phyloP scores from a whole-genome alignment of 1,140 invertebrate genomes.

The Temnothorax curvispinosus region DNA sequence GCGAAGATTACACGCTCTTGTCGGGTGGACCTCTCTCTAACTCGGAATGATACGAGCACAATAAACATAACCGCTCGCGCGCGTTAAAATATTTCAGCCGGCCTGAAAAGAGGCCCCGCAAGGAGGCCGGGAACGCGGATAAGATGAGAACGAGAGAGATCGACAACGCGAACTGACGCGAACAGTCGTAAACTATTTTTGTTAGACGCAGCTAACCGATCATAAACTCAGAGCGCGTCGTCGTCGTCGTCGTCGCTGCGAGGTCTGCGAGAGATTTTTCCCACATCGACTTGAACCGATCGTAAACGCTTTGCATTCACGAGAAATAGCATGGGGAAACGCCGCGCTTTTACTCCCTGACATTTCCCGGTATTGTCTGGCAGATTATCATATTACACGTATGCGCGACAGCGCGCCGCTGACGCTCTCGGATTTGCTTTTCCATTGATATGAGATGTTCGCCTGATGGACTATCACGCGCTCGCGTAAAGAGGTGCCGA shows the following conservation, averaged over 20 bases:
- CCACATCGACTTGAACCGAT: conserved; percentile 18
- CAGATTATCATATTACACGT: conserved; percentile 72
- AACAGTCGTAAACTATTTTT: conserved; percentile 47
- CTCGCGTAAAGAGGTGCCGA: background rate
- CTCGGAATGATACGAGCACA: conserved; percentile 19
- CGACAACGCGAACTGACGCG: background rate
- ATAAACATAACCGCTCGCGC: conserved; percentile 19
- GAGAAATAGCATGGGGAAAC: conserved; percentile 26
- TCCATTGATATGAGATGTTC: conserved; percentile 71
- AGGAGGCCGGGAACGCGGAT: background rate
- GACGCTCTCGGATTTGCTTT: conserved; percentile 54
- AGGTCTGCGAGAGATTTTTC: conserved; percentile 26
- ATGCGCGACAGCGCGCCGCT: conserved; percentile 23
- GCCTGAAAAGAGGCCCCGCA: background rate
- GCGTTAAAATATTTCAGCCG: conserved; percentile 35
- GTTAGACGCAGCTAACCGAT: conserved; percentile 23
- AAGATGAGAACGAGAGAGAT: background rate
- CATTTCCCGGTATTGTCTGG: conserved; percentile 65
- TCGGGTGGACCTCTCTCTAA: background rate
- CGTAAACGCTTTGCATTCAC: conserved; percentile 48
- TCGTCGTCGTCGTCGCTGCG: background rate
- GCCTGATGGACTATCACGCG: conserved; percentile 28
- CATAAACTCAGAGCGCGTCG: conserved; percentile 30
- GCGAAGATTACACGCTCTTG: conserved; percentile 15
- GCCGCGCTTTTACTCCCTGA: conserved; percentile 28